Evolutionary conservation across 2,888 invertebrate genomes (phyloP), one percentile per base, ranked within the genome.

Genomic region (Plagodis pulveraria): DNA sequence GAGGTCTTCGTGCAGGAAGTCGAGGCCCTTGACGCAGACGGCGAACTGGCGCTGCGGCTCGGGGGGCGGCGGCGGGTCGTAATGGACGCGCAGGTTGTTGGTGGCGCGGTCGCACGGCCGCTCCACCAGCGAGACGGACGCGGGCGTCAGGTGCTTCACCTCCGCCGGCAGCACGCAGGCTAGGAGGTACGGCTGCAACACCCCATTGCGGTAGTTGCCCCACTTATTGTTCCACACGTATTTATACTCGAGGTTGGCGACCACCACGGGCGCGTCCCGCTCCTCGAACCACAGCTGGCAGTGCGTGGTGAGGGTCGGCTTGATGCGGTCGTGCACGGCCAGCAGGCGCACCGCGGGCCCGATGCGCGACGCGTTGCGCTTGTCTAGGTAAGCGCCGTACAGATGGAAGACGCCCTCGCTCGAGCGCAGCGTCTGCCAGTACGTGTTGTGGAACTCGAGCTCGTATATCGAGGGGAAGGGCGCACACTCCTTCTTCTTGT

Each of bases 191-290:
- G 98, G 98, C 88, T 98, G 98, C 83, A 97, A 97, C 66, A 98
- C 96, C 53, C 96, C 96, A 85, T 98, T 97, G 80, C 97, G 96
- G 89, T 97, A 97, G 88, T 98, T 98, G 60, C 98, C 98, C 98
- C 98, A 98, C 86, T 97, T 97, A 74, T 96, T 95, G 84, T 97
- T 97, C 98, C 98, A 98, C 72, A 98, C 97, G 84, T 98, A 98
- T 83, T 98, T 98, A 91, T 98, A 98, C 86, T 98, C 98, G 71
- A 97, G 95, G 22, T 95, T 96, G 80, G 96, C 96, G 11, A 96
- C 95, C 34, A 97, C 94, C 35, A 96, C 96, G 0, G 98, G 97
- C 73, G 96, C 96, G 69, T 95, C 95, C 72, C 96, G 95, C 40
- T 96, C 96, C 72, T 97, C 96, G 89, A 96, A 98, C 98, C 97